Conservation (phyloP, 2,888 invertebrate genomes). For the Agonopterix arenella region DNA sequence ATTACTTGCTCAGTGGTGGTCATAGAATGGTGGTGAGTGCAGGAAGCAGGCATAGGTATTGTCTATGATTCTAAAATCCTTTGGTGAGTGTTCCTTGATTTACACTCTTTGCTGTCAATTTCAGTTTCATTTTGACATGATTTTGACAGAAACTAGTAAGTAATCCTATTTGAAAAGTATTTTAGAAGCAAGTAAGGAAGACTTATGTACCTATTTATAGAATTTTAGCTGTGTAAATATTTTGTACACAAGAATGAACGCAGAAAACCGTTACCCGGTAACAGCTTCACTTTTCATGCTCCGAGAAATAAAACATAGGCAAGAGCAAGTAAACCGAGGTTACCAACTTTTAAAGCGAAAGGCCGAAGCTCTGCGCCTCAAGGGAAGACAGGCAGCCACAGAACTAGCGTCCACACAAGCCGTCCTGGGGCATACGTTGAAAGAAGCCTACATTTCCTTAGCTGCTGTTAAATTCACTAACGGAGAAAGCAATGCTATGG, state of each 20-base stretch:
- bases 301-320: slow-evolving; percentile 59
- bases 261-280: slow-evolving; percentile 59
- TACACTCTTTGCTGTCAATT: neutral
- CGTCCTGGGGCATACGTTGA: slow-evolving; percentile 48
- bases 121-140: neutral
- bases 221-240: too few species aligned
- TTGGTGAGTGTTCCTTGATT: neutral
- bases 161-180: neutral
- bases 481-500: slow-evolving; percentile 65
- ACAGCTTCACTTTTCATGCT: slow-evolving; percentile 64
- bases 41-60: too few species aligned
- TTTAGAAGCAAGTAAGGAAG: too few species aligned
- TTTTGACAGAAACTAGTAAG: neutral
- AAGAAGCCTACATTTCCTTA: slow-evolving; percentile 62
- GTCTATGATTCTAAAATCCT: too few species aligned
- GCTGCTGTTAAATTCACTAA: slow-evolving; percentile 68
- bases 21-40: too few species aligned
- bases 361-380: slow-evolving; percentile 53
- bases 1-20: too few species aligned
- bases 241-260: slow-evolving; percentile 36
- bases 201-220: too few species aligned
- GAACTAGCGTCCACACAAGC: slow-evolving; percentile 54
- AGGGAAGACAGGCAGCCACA: slow-evolving; percentile 48
- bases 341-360: slow-evolving; percentile 56
- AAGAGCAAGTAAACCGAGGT: slow-evolving; percentile 55